Evolutionary conservation across 2,797 vertebrate genomes (phyloP), one percentile per base, ranked within the genome.

Genomic region (Xenentodon cancila): DNA sequence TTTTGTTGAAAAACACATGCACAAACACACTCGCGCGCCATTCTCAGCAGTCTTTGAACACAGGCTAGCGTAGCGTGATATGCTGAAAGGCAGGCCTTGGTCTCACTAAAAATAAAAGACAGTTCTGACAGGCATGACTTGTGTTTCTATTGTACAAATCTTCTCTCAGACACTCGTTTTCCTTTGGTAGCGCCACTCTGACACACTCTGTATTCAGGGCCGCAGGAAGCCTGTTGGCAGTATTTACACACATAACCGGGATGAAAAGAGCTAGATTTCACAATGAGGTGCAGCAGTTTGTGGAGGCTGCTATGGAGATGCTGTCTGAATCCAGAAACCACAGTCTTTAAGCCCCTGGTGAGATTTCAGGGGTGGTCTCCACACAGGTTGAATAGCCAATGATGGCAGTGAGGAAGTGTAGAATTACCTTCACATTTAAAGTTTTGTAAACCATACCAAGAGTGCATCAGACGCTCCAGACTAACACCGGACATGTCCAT

Each of bases 201-300:
- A 90, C 82, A 79, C 79, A 56, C 82, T 81, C 79, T 44, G 89
- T 77, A 88, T 86, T 89, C 88, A 83, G 18, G 25, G 77, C 79
- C 20, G 64, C 61, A 50, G 71, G 79, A 77, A 64, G 72, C 77
- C 89, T 87, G 87, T 85, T 71, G 62, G 73, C 77, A 72, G 66
- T 85, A 90, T 89, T 90, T 87, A 88, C 84, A 82, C 88, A 88
- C 85, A 85, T 86, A 84, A 89, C 81, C 50, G 32, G 79, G 84
- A 78, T 87, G 85, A 88, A 87, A 86, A 77, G 86, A 91, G 80
- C 73, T 79, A 77, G 74, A 76, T 81, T 88, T 87, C 81, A 89
- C 78, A 82, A 79, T 78, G 79, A 88, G 85, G 83, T 82, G 82
- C 84, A 84, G 78, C 64, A 64, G 78, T 75, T 88, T 74, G 66